Conservation (phyloP, 23 tunicate genomes). For the Ascidia mentula region DNA sequence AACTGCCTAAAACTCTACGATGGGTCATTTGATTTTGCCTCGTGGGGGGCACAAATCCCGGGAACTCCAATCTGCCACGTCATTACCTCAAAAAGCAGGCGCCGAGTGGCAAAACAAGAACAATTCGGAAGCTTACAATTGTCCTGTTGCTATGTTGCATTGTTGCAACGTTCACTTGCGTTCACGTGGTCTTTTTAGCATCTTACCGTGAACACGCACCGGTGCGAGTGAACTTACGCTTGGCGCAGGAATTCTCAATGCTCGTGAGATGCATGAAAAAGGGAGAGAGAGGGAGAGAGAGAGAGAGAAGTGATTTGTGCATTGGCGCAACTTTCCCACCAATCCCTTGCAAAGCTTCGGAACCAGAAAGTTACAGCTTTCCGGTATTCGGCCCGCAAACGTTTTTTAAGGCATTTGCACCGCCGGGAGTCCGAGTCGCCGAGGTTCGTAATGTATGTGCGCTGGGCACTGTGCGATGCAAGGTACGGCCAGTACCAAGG, state of each 20-base stretch:
- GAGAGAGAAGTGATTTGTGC: no score
- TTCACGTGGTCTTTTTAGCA: no score
- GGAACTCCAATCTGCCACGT: background rate
- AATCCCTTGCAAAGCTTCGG: background rate
- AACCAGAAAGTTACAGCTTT: background rate
- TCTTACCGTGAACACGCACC: no score
- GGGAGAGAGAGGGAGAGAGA: no score
- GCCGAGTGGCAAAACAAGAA: background rate
- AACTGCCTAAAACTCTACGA: background rate
- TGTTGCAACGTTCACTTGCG: background rate
- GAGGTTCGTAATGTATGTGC: no score
- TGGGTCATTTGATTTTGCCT: background rate
- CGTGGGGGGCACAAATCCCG: background rate
- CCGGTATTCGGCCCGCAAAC: background rate
- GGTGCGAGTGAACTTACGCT: background rate
- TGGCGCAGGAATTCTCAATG: no score
- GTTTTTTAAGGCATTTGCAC: no score
- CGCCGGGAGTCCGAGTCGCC: no score
- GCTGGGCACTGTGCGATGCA: no score
- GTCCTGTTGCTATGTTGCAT: background rate
- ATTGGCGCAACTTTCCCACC: background rate
- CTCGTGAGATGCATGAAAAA: no score
- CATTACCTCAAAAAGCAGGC: background rate
- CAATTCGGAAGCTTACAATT: background rate
- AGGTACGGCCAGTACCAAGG: no score